Conservation (phyloP, 1,140 invertebrate species). For the Brachionus asplanchnoidis region DNA sequence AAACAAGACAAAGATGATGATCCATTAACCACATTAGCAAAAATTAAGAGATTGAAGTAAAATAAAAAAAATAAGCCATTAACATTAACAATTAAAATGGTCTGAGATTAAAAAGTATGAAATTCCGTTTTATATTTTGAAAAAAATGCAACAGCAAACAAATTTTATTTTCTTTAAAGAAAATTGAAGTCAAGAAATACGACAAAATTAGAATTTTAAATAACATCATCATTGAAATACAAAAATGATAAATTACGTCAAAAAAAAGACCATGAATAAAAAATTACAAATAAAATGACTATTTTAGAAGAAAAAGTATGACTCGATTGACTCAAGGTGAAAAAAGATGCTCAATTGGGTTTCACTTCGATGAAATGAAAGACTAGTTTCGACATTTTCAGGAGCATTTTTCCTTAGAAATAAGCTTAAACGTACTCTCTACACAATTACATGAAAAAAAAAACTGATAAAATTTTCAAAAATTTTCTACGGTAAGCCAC, state of each 20-base stretch:
- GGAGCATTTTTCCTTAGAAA: background rate
- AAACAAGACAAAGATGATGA: constrained; percentile 16
- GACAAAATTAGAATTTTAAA: constrained; percentile 13
- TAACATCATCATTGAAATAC: constrained; percentile 16
- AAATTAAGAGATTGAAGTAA: background rate
- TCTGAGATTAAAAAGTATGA: constrained; percentile 11
- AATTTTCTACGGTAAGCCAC: constrained; percentile 17
- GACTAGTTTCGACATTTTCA: constrained; percentile 21
- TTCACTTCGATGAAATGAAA: background rate
- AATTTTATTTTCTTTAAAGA: constrained; percentile 27
- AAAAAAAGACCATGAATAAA: background rate
- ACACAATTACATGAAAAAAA: constrained; percentile 27
- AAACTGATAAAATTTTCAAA: background rate
- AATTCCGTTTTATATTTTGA: background rate
- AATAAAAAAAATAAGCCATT: background rate
- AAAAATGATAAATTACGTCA: constrained; percentile 13
- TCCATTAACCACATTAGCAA: background rate
- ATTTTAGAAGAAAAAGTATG: constrained; percentile 9
- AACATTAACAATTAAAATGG: constrained; percentile 34
- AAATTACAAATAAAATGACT: constrained; percentile 28
- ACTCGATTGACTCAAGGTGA: constrained; percentile 8
- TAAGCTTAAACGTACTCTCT: constrained; percentile 31
- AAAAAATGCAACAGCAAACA: constrained; percentile 35
- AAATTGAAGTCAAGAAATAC: background rate
- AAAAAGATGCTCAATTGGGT: background rate